A percentile compares a stretch with the other conserved stretches of the same genome.
These are phyloP conservation scores for Zelleria hepariella DNA, from an alignment of 2,888 invertebrate genomes.

Conservation along the genomic window DNA sequence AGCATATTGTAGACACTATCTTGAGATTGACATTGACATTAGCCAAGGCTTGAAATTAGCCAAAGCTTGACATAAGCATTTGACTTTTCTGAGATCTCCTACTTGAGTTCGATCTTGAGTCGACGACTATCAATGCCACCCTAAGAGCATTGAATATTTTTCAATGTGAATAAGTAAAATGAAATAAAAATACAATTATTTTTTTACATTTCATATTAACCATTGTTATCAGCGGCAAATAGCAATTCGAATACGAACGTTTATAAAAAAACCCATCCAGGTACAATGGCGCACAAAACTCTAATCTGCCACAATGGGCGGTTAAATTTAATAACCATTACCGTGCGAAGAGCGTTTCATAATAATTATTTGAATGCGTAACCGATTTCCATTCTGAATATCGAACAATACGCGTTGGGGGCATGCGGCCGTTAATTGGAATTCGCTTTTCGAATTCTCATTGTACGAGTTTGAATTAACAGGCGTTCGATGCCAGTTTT, in stretches of 20 bases:
- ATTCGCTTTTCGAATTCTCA: background rate
- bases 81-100: no score
- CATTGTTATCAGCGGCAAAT: background rate
- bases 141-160: no score
- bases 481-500: background rate
- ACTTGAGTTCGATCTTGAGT: no score
- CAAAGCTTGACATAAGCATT: no score
- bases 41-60: no score
- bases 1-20: no score
- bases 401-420: slow-evolving; percentile 1
- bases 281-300: background rate
- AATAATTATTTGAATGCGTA: slow-evolving; percentile 2
- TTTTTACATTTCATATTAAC: background rate
- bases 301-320: background rate
- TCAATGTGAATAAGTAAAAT: no score
- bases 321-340: slow-evolving; percentile 1
- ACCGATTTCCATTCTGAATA: slow-evolving; percentile 1
- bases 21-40: no score
- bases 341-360: background rate
- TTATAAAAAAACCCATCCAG: background rate
- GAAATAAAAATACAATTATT: no score
- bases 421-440: slow-evolving; percentile 1
- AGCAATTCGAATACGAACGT: background rate
- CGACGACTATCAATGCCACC: no score
- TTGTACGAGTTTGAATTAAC: slow-evolving; percentile 3